Percentiles rank a stretch among this genome's conserved stretches.
phyloP scores from a whole-genome alignment of 2,888 invertebrate genomes.

The Troides helena region DNA sequence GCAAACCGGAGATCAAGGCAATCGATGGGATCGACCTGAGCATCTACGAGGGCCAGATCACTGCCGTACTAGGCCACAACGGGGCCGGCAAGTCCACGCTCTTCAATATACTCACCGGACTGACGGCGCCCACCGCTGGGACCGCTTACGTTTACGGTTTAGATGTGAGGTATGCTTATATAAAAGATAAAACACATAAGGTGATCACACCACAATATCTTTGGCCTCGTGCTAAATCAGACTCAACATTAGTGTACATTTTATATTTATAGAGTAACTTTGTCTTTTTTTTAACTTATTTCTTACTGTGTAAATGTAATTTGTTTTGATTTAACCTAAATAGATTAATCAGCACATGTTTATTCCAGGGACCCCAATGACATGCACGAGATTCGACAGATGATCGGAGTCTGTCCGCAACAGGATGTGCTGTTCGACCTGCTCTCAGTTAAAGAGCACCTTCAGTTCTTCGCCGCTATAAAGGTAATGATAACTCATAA shows the following conservation, averaged over 20 bases:
- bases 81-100: slow-evolving; percentile 93
- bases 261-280: no score
- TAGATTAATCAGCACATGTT: no score
- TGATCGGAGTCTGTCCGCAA: slow-evolving; percentile 94
- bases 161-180: slow-evolving; percentile 81
- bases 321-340: no score
- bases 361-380: slow-evolving; percentile 83
- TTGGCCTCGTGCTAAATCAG: no score
- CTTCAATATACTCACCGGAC: slow-evolving; percentile 90
- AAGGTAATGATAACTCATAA: slow-evolving; percentile 72
- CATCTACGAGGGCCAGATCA: slow-evolving; percentile 92
- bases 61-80: slow-evolving; percentile 91
- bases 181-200: no score
- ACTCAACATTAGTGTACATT: no score
- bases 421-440: slow-evolving; percentile 91
- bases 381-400: slow-evolving; percentile 87
- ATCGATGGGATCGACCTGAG: slow-evolving; percentile 89
- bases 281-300: no score
- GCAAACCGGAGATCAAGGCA: slow-evolving; percentile 85
- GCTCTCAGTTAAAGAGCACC: slow-evolving; percentile 88
- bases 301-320: no score
- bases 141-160: slow-evolving; percentile 88
- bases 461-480: slow-evolving; percentile 90
- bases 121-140: slow-evolving; percentile 87
- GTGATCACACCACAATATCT: no score